These are phyloP conservation scores for Ia io DNA, from an alignment of 2,113 vertebrate genomes.

Conservation along the genomic window DNA sequence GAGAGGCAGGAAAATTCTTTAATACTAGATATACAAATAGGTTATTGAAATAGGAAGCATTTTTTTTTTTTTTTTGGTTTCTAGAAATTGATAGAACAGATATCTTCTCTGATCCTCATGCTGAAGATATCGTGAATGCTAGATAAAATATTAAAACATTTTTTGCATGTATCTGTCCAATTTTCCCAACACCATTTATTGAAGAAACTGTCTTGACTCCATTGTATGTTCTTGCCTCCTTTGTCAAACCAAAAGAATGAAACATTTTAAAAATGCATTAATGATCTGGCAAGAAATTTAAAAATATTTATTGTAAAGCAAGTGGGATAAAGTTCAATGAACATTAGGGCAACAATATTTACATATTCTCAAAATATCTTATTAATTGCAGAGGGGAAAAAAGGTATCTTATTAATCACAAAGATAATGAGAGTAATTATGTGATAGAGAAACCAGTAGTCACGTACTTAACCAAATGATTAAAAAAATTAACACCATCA, in stretches of 20 bases:
- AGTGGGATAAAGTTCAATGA: background rate
- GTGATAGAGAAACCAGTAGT: background rate
- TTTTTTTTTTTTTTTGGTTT: background rate
- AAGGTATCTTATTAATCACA: background rate
- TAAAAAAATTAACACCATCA: background rate
- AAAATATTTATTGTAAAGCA: background rate
- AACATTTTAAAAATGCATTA: background rate
- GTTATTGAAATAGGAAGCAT: background rate
- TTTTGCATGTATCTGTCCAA: too few relatives aligned
- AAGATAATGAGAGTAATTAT: background rate
- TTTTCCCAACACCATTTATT: too few relatives aligned
- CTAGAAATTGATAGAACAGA: background rate
- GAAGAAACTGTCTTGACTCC: too few relatives aligned
- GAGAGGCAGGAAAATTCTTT: background rate
- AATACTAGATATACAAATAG: background rate
- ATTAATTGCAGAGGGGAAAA: background rate
- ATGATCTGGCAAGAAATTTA: background rate
- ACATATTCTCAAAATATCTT: background rate
- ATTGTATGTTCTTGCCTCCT: too few relatives aligned
- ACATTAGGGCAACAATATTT: background rate
- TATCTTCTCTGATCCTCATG: background rate
- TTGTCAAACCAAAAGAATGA: background rate
- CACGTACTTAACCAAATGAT: background rate
- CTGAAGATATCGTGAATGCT: background rate
- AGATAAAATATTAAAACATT: background rate